phyloP scores from a whole-genome alignment of 2,888 invertebrate genomes.

The Isoperla grammatica region DNA sequence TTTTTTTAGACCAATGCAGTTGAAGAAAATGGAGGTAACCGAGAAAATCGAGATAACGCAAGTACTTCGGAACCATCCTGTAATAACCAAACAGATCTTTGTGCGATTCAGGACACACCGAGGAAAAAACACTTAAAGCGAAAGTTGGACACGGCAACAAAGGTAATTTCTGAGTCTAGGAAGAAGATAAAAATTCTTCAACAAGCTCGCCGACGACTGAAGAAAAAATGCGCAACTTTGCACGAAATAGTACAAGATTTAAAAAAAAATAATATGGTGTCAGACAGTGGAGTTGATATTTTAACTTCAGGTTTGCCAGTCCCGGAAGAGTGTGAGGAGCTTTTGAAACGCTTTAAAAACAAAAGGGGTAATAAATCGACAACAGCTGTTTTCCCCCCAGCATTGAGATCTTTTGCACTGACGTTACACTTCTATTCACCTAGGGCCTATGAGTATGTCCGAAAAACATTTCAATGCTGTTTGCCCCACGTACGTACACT shows the following conservation, averaged over 20 bases:
- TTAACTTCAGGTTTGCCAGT: background rate
- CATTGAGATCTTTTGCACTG: constrained; percentile 35
- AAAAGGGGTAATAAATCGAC: background rate
- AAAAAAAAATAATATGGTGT: background rate
- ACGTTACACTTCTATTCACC: constrained; percentile 38
- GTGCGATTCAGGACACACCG: no score
- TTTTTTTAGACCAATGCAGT: no score
- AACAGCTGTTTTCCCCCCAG: constrained; percentile 20
- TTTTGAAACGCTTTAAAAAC: background rate
- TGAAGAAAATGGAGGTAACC: no score
- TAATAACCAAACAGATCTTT: no score
- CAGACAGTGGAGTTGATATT: background rate
- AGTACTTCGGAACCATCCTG: no score
- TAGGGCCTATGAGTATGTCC: constrained; percentile 38
- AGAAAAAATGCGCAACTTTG: background rate
- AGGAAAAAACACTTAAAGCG: no score
- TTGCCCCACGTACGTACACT: constrained; percentile 37
- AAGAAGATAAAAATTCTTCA: background rate
- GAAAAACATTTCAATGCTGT: constrained; percentile 36
- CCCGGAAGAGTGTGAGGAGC: background rate
- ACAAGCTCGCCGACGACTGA: background rate
- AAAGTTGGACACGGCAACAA: no score
- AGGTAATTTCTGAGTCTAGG: no score
- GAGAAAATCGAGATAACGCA: no score
- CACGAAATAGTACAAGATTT: background rate